Conservation (phyloP, 1,140 invertebrate genomes). For the Phenacoccus solenopsis region DNA sequence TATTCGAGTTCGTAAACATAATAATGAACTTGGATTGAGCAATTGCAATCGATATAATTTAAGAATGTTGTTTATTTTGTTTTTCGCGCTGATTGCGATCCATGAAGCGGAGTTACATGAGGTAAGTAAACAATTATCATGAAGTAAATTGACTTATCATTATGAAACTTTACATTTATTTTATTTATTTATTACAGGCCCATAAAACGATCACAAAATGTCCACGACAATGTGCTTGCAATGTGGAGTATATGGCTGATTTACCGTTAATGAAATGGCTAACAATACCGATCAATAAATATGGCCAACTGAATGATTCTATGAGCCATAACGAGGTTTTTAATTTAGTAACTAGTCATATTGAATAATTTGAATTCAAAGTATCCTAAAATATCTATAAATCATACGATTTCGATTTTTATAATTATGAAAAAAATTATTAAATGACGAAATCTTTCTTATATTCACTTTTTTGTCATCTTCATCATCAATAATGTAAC, state of each 20-base stretch:
- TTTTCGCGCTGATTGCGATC: neutral
- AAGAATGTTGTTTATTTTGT: neutral
- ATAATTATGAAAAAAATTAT: no score
- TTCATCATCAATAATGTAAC: no score
- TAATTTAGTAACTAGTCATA: neutral
- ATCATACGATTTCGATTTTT: no score
- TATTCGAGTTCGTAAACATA: no score
- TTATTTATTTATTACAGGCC: neutral
- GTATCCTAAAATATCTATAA: no score
- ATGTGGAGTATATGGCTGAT: neutral
- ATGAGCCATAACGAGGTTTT: neutral
- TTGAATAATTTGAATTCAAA: no score
- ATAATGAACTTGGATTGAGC: no score
- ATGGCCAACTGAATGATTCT: neutral
- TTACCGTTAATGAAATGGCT: conserved; percentile 3
- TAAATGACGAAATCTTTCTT: no score
- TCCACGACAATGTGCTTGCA: neutral
- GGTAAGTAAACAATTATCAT: neutral
- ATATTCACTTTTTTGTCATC: no score
- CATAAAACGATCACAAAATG: neutral
- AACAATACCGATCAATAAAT: neutral
- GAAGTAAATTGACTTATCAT: neutral
- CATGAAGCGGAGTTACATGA: neutral
- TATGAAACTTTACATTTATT: no score
- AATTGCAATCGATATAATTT: no score